Conservation (phyloP, 2,113 vertebrate genomes). For the Zingel zingel region DNA sequence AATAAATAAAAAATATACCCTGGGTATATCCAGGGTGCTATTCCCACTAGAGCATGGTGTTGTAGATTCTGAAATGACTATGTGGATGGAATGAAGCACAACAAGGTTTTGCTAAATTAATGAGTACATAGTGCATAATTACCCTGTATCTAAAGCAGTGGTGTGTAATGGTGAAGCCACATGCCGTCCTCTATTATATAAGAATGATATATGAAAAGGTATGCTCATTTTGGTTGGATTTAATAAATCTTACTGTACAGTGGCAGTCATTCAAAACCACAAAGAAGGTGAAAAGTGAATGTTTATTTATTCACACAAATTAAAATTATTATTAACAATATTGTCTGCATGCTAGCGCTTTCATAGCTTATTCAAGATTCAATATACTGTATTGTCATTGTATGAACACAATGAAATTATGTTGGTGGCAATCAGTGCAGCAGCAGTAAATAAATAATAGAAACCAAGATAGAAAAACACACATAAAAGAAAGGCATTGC, state of each 20-base stretch:
- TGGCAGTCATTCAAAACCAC: neutral
- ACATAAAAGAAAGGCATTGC: no score
- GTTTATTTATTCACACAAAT: constrained; percentile 17
- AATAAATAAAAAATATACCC: constrained; percentile 70
- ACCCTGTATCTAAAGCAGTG: constrained; percentile 45
- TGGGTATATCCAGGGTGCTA: constrained; percentile 26
- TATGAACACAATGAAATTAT: no score
- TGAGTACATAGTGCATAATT: constrained; percentile 71
- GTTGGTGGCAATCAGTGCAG: no score
- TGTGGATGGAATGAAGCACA: constrained; percentile 41
- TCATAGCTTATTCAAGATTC: neutral
- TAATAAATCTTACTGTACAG: neutral
- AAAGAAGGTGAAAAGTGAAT: neutral
- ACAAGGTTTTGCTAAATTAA: constrained; percentile 73
- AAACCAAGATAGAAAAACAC: no score
- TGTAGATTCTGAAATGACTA: constrained; percentile 61
- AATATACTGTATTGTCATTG: no score
- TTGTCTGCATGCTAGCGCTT: neutral
- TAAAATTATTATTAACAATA: constrained; percentile 11
- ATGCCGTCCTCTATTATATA: neutral
- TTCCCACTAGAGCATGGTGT: constrained; percentile 63
- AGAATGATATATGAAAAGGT: constrained; percentile 15
- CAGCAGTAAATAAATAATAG: no score
- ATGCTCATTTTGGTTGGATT: constrained; percentile 1
- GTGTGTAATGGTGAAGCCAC: constrained; percentile 15